Percentiles rank a stretch among this genome's conserved stretches.
Evolutionary conservation across 2,888 invertebrate genomes (phyloP).

Genomic region (Lepidonotus clava): DNA sequence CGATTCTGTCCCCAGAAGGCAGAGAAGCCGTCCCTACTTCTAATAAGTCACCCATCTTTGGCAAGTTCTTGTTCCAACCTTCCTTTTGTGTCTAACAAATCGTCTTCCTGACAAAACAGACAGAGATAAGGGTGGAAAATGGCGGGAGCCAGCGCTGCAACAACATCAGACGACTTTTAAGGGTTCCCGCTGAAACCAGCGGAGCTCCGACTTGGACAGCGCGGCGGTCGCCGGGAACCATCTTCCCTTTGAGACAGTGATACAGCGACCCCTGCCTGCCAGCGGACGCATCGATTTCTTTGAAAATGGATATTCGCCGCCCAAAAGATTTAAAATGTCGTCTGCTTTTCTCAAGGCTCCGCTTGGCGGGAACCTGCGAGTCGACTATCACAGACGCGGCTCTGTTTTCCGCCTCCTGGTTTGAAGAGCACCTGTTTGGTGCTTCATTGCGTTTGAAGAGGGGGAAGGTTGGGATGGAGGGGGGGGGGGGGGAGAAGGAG

Average conservation of each 20-base stretch:
- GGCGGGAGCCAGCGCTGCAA: too few species aligned
- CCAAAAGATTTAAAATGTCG: not conserved
- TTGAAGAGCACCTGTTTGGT: slow-evolving; percentile 17
- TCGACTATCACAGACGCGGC: not conserved
- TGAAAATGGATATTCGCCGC: not conserved
- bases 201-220: not conserved
- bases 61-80: too few species aligned
- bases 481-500: not conserved
- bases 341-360: not conserved
- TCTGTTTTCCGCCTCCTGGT: not conserved
- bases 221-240: not conserved
- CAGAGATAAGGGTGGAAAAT: too few species aligned
- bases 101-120: too few species aligned
- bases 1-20: too few species aligned
- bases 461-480: not conserved
- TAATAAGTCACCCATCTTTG: too few species aligned
- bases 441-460: not conserved
- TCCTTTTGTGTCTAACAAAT: too few species aligned
- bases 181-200: not conserved
- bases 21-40: too few species aligned
- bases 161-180: slow-evolving; percentile 1
- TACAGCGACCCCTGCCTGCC: not conserved
- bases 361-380: too few species aligned
- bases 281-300: not conserved
- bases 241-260: slow-evolving; percentile 7